Evolutionary conservation across 2,888 invertebrate species (phyloP).

Genomic region (Rhagium mordax): DNA sequence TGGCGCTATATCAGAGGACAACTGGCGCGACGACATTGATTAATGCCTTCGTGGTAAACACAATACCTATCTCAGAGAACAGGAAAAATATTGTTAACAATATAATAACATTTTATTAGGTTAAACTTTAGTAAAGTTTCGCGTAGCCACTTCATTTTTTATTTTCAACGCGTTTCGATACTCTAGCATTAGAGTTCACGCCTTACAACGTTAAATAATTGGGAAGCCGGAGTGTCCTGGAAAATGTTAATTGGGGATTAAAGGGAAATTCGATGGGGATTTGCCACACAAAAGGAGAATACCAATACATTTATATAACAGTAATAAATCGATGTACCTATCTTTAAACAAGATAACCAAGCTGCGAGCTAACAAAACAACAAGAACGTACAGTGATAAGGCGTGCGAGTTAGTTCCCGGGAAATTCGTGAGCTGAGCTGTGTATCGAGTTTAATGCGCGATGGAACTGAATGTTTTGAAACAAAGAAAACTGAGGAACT

Average conservation of each 20-base stretch:
- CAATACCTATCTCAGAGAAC: too few relatives aligned
- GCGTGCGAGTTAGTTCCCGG: conserved; percentile 12
- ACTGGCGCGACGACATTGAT: too few relatives aligned
- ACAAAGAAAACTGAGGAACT: too few relatives aligned
- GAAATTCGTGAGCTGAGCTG: too few relatives aligned
- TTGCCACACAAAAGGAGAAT: not conserved
- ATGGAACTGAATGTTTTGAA: not conserved
- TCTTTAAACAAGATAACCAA: conserved; percentile 10
- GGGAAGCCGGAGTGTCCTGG: not conserved
- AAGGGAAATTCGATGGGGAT: conserved; percentile 7
- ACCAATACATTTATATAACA: conserved; percentile 11
- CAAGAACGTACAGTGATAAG: conserved; percentile 29
- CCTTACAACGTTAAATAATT: not conserved
- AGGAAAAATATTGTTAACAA: too few relatives aligned
- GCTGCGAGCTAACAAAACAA: conserved; percentile 9
- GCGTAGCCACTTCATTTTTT: too few relatives aligned
- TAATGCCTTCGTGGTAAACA: too few relatives aligned
- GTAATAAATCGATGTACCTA: conserved; percentile 34
- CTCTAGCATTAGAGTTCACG: not conserved
- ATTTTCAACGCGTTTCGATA: too few relatives aligned
- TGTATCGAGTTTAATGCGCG: not conserved
- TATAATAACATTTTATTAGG: too few relatives aligned
- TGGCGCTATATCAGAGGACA: too few relatives aligned
- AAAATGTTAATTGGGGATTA: conserved; percentile 26
- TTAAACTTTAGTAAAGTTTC: too few relatives aligned